phyloP scores from a whole-genome alignment of 2,797 vertebrate species.

The Eulemur rubriventer region DNA sequence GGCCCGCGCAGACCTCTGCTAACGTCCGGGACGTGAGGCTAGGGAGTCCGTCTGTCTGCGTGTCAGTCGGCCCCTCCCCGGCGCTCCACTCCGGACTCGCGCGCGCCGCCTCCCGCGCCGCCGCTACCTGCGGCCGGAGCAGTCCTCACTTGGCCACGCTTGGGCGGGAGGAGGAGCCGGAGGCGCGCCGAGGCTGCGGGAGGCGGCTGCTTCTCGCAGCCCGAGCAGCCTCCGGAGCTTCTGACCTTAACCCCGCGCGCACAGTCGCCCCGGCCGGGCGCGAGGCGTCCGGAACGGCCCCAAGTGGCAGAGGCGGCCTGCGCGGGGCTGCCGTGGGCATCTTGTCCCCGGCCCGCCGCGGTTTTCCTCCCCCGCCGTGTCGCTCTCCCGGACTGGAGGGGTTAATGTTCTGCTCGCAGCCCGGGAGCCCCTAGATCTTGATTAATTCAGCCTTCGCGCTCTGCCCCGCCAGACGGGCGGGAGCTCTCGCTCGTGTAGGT shows the following conservation, averaged over 20 bases:
- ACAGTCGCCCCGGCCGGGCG: not conserved
- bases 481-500: not conserved
- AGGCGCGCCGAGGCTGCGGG: constrained; percentile 58
- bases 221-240: not conserved
- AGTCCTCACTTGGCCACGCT: constrained; percentile 60
- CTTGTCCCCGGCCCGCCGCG: not conserved
- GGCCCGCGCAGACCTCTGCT: not conserved
- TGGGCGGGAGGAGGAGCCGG: constrained; percentile 74
- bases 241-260: constrained; percentile 1
- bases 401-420: constrained; percentile 55
- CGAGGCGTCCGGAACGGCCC: not conserved
- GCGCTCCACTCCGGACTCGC: not conserved
- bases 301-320: not conserved
- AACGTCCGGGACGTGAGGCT: not conserved
- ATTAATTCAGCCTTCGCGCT: constrained; percentile 44
- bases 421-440: not conserved
- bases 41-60: not conserved
- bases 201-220: not conserved
- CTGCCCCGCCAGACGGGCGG: constrained; percentile 49
- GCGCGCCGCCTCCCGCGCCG: constrained; percentile 40
- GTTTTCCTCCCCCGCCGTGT: not conserved
- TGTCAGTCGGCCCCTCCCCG: not conserved
- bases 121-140: constrained; percentile 60
- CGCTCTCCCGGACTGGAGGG: not conserved
- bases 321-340: constrained; percentile 6